A percentile compares a stretch with the other conserved stretches of the same genome.
phyloP scores from a whole-genome alignment of 2,888 invertebrate species.

The Drosophila mimica region DNA sequence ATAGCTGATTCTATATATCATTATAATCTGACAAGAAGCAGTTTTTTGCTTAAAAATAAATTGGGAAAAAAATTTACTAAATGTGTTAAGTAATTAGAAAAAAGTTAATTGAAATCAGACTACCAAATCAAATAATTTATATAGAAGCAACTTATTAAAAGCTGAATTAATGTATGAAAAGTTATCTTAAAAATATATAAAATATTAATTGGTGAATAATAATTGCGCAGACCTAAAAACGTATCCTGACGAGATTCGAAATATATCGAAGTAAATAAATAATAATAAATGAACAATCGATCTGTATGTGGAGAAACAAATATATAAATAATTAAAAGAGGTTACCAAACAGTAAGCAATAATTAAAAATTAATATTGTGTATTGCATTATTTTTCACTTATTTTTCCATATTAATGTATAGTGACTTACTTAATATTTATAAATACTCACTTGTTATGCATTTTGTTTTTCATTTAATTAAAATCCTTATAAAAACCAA shows the following conservation, averaged over 20 bases:
- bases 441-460: neutral
- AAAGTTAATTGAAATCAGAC: rapidly evolving
- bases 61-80: neutral
- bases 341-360: neutral
- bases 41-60: neutral
- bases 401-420: neutral
- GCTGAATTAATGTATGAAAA: neutral
- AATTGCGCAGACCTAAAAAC: neutral
- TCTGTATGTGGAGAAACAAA: neutral
- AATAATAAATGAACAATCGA: neutral
- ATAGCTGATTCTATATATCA: neutral
- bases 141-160: neutral
- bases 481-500: neutral
- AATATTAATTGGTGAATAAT: neutral
- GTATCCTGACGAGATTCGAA: neutral
- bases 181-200: neutral
- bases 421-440: neutral
- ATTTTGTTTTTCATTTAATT: neutral
- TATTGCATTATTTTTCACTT: neutral
- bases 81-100: neutral
- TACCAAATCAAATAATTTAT: neutral
- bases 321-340: neutral
- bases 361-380: neutral
- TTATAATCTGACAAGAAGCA: neutral
- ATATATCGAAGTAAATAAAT: neutral